Evolutionary conservation across 2,113 vertebrate genomes (phyloP).

Genomic region (Xyrauchen texanus): DNA sequence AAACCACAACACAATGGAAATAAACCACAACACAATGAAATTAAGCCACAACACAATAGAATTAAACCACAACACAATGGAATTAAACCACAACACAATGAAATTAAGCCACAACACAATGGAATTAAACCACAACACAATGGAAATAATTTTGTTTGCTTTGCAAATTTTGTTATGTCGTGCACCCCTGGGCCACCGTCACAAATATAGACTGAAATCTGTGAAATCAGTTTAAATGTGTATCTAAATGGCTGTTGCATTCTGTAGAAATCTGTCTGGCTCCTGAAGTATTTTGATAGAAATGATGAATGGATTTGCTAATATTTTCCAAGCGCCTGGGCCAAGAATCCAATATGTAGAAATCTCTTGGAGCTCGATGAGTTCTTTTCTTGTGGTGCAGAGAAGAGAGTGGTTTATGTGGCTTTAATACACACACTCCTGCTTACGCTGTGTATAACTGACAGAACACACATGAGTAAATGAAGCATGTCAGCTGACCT

Average conservation of each 20-base stretch:
- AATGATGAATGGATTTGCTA: constrained; percentile 70
- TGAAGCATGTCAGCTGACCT: constrained; percentile 28
- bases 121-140: too few relatives aligned
- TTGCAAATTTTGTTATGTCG: too few relatives aligned
- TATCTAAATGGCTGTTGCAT: background rate
- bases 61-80: too few relatives aligned
- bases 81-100: too few relatives aligned
- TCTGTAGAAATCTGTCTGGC: constrained; percentile 51
- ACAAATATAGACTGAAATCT: background rate
- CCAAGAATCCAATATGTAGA: constrained; percentile 60
- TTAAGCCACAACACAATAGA: too few relatives aligned
- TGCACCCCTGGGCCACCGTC: too few relatives aligned
- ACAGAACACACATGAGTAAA: constrained; percentile 47
- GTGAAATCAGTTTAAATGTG: background rate
- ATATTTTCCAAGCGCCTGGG: constrained; percentile 72
- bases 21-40: too few relatives aligned
- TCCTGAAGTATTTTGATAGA: constrained; percentile 68
- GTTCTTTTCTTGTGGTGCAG: constrained; percentile 65
- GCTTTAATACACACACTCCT: constrained; percentile 58
- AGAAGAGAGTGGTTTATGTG: constrained; percentile 54
- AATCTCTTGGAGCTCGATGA: constrained; percentile 17
- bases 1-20: too few relatives aligned
- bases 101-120: too few relatives aligned
- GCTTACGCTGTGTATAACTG: constrained; percentile 54
- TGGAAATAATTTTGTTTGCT: too few relatives aligned